Conservation (phyloP, 2,113 vertebrate genomes). For the Seriola rivoliana region DNA sequence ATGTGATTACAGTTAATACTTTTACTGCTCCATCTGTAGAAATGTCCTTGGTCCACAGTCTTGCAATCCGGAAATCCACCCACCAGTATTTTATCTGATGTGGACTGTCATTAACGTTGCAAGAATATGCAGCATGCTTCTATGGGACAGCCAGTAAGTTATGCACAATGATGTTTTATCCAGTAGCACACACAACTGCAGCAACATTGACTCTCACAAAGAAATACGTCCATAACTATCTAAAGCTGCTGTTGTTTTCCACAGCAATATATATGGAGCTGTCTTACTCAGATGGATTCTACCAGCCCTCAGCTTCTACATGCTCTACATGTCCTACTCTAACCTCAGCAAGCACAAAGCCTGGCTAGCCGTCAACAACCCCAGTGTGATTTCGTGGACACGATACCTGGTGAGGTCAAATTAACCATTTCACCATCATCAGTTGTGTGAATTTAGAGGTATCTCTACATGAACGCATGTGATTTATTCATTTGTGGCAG, state of each 20-base stretch:
- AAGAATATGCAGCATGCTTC: constrained; percentile 54
- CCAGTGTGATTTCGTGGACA: constrained; percentile 57
- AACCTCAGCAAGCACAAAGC: constrained; percentile 61
- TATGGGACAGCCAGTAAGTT: constrained; percentile 75
- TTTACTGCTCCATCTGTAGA: constrained; percentile 52
- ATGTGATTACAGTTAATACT: neutral
- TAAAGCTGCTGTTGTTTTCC: neutral
- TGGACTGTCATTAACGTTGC: constrained; percentile 62
- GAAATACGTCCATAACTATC: neutral
- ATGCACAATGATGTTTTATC: neutral
- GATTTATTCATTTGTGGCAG: constrained; percentile 43
- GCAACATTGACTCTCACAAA: neutral
- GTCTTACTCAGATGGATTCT: constrained; percentile 43
- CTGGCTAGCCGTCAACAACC: constrained; percentile 71
- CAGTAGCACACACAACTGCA: neutral
- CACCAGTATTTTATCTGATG: constrained; percentile 71
- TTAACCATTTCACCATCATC: neutral
- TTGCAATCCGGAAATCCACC: constrained; percentile 75
- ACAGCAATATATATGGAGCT: constrained; percentile 60
- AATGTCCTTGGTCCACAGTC: constrained; percentile 57
- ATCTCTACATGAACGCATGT: neutral
- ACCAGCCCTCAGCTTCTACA: constrained; percentile 60
- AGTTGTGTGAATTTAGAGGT: neutral
- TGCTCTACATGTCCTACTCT: constrained; percentile 76
- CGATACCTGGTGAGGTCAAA: constrained; percentile 69